Conservation (phyloP, 2,113 vertebrate species). For the Hyperoodon ampullatus region DNA sequence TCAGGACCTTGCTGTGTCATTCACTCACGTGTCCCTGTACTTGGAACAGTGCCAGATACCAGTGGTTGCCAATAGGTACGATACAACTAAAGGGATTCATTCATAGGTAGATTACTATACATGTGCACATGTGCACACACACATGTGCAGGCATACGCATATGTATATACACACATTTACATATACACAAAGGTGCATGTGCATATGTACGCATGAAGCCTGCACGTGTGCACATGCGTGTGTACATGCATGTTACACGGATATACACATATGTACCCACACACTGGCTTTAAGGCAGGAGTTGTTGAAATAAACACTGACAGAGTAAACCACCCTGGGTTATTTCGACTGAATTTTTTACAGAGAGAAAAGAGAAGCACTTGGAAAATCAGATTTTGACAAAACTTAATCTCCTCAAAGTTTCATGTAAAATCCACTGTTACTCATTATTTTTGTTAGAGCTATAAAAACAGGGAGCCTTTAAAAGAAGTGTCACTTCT, state of each 20-base stretch:
- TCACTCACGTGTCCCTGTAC: no score
- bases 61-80: not conserved
- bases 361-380: not conserved
- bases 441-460: not conserved
- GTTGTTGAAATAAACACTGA: not conserved
- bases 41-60: not conserved
- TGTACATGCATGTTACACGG: not conserved
- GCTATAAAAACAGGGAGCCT: not conserved
- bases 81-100: not conserved
- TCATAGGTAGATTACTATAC: not conserved
- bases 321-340: not conserved
- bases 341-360: not conserved
- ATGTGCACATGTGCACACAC: fast-evolving
- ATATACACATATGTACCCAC: not conserved
- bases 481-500: not conserved
- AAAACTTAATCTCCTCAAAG: not conserved
- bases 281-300: not conserved
- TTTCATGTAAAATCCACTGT: not conserved
- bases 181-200: no score
- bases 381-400: not conserved
- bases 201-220: not conserved
- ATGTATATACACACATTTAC: not conserved
- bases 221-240: no score
- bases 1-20: not conserved
- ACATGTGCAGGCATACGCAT: not conserved